phyloP scores from a whole-genome alignment of 2,888 invertebrate species.

The Andricus curvator region DNA sequence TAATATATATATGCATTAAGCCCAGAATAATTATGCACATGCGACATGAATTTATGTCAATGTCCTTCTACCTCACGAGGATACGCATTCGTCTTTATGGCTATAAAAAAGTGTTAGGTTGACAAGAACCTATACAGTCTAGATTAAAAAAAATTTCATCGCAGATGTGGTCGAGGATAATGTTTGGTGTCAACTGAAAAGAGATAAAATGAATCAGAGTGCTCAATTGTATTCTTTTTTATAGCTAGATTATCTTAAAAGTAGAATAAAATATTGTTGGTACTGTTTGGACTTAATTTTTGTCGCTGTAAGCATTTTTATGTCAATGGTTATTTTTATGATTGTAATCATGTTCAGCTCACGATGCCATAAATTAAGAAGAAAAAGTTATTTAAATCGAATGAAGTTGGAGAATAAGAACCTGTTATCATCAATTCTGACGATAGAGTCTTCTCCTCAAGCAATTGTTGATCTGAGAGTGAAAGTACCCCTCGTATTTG shows the following conservation, averaged over 20 bases:
- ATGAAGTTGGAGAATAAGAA: slow-evolving; percentile 12
- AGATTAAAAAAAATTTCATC: background rate
- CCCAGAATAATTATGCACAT: background rate
- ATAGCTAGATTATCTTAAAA: background rate
- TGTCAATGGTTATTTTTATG: background rate
- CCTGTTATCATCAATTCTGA: slow-evolving; percentile 25
- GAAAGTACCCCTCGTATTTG: slow-evolving; percentile 39
- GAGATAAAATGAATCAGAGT: background rate
- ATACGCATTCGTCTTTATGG: background rate
- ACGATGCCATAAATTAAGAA: background rate
- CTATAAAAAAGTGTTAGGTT: slow-evolving; percentile 6
- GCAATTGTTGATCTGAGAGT: slow-evolving; percentile 29
- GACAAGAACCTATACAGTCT: background rate
- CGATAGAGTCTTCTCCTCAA: slow-evolving; percentile 10
- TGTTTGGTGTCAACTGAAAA: background rate
- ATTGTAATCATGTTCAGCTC: background rate
- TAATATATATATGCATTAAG: background rate
- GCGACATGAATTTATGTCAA: background rate
- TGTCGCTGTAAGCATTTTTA: background rate
- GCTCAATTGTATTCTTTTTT: background rate
- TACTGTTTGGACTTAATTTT: background rate
- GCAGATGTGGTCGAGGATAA: background rate
- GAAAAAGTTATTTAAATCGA: slow-evolving; percentile 1
- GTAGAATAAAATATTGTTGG: background rate
- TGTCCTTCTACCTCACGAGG: background rate